Evolutionary conservation across 2,888 invertebrate species (phyloP).

Genomic region (Sinotaia quadrata): DNA sequence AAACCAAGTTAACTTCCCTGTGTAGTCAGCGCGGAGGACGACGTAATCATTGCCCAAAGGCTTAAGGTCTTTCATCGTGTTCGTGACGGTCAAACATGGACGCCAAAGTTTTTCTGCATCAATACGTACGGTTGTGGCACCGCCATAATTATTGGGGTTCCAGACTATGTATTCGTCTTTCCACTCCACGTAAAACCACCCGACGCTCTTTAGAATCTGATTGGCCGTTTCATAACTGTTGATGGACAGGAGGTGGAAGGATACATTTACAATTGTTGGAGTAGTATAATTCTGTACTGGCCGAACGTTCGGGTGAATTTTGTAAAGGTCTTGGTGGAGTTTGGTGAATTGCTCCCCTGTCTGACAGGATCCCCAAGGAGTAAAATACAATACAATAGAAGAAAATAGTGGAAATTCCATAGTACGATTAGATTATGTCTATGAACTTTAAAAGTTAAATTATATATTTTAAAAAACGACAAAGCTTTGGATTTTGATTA

Average conservation of each 20-base stretch:
- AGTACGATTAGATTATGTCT: no score
- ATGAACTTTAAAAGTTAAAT: no score
- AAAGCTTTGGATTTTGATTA: no score
- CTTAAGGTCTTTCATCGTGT: conserved; percentile 22
- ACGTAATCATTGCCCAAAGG: conserved; percentile 17
- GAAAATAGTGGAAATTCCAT: no score
- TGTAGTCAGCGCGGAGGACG: not conserved
- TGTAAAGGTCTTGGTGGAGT: no score
- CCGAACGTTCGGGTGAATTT: not conserved
- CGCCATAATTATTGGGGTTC: not conserved
- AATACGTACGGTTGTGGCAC: not conserved
- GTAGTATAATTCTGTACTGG: not conserved
- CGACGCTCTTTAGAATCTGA: conserved; percentile 18
- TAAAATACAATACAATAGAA: no score
- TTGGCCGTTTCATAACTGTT: conserved; percentile 4
- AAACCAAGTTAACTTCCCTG: conserved; percentile 1
- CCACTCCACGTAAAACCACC: conserved; percentile 5
- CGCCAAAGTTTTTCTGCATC: conserved; percentile 18
- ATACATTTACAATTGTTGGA: not conserved
- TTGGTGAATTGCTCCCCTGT: no score
- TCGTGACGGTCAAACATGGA: conserved; percentile 4
- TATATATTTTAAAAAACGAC: no score
- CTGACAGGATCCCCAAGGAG: no score
- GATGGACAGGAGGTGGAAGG: conserved; percentile 23
- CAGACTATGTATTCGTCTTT: conserved; percentile 9